A percentile compares a stretch with the other conserved stretches of the same genome.
Conservation (phyloP, 2,113 vertebrate species). For the Morone saxatilis region DNA sequence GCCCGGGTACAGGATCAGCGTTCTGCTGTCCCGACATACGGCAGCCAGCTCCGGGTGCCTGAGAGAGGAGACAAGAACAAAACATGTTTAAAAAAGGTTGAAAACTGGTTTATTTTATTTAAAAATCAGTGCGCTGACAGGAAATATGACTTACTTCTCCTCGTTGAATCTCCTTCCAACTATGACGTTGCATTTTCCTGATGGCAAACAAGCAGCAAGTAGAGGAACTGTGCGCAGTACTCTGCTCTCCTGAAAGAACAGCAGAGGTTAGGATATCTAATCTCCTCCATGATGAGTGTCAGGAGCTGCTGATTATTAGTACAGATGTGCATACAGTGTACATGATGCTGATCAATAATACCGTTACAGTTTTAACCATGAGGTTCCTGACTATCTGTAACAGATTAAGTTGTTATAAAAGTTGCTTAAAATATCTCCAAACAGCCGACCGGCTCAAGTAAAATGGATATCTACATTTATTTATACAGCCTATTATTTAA, state of each 20-base stretch:
- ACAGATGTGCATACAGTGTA: too few species aligned
- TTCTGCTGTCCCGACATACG: conserved; percentile 88
- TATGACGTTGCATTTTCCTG: conserved; percentile 92
- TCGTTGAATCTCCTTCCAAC: conserved; percentile 94
- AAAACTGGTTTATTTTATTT: too few species aligned
- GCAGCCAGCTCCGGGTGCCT: conserved; percentile 93
- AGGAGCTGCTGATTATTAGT: neutral
- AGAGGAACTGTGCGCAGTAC: conserved; percentile 95
- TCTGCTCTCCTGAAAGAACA: conserved; percentile 88
- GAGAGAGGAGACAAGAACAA: neutral
- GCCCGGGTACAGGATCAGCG: conserved; percentile 94
- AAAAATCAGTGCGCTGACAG: neutral
- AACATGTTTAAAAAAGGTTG: neutral
- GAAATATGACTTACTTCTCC: conserved; percentile 87
- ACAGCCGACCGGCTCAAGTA: too few species aligned
- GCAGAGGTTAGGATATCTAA: neutral
- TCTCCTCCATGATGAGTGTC: neutral
- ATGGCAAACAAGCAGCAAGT: conserved; percentile 93
- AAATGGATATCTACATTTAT: too few species aligned
- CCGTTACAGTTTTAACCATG: too few species aligned
- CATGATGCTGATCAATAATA: too few species aligned
- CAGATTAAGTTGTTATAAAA: too few species aligned
- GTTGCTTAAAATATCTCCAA: too few species aligned
- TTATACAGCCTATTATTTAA: too few species aligned
- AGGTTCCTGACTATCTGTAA: too few species aligned